Base-by-base conservation (phyloP, 1,140 invertebrate genomes). In the Nasonia giraulti region DNA sequence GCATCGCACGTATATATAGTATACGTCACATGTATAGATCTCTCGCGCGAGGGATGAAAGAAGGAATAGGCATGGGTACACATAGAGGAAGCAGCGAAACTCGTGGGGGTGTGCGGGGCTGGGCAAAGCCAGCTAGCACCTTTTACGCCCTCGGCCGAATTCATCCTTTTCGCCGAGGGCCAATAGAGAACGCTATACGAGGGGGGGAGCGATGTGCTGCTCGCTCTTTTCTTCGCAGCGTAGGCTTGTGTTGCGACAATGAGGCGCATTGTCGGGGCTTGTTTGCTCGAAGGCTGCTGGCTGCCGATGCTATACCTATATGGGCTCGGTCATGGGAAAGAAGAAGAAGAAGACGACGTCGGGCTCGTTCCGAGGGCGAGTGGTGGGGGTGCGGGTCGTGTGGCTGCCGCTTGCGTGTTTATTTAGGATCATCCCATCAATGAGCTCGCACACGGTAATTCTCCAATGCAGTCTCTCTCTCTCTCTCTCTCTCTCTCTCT, bases 391-490 rank as follows among this genome's bases (percentile, higher is more conserved):
- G 69, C 40, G 62, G 87, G 90, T 91, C 90, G 90, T 91, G 90
- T 91, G 90, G 89, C 90, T 27, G 86, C 76, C 40, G 87, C 82
- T 66, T 87, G 84, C 87, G 87, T 90, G 89, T 91, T 91, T 91
- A 88, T 88, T 91, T 91, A 91, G 90, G 90, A 90, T 90, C 87
- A 88, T 88, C 89, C 88, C 68, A 84, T 84, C 37, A 80, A 86
- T 83, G 82, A 80, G 74, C 86, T 86, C 71, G 17, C 55, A 20
- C 79, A 73, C 83, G 86, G 80, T 87, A 88, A 87, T 89, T 87
- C 85, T 27, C 23, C 40, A 73, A 85, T 83, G 82, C 79, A 74
- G 80, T n/a, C 55, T 12, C 33, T 37, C 33, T 37, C 33, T 37
- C 33, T 37, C 33, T 2, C 33, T 37, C 33, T 37, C 33, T 2